Base-by-base conservation (phyloP, 1,140 invertebrate species). In the Acyrthosiphon pisum region DNA sequence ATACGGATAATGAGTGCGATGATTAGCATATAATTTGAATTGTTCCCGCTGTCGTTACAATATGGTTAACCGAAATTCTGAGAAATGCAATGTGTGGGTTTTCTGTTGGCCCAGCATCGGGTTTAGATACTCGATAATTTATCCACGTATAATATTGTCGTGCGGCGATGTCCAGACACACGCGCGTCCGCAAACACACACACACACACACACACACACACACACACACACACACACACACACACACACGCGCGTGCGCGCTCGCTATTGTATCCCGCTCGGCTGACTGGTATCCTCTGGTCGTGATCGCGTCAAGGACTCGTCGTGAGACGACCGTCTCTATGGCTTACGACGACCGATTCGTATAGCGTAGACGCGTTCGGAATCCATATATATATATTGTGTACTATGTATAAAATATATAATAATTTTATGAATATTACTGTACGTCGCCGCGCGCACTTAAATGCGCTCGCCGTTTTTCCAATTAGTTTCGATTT, bases 1-100 rank as follows among this genome's bases (percentile, higher is more conserved):
- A 26, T 53, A 53, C 22, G 35, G 48, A 89, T 89, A 89, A 89
- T 89, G 48, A 89, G 48, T 37, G 48, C 35, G n/a, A 53, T 53
- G 48, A 89, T 89, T 89, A 89, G 87, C 87, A 89, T 89, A 89
- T 89, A 89, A 89, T 89, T 89, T 35, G 87, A 89, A 89, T 89
- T 53, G 87, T 89, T 56, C 87, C 87, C 87, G 86, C 2, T 35
- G 86, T 50, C 46, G 86, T 48, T 50, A 86, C 44, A 48, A 50
- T 50, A 86, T 35, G 9, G 86, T 50, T 87, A 50, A 87, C 86
- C 30, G 18, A 87, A 87, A 87, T 50, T 87, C 86, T 46, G 46
- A 48, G 30, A 87, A 30, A 87, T n/a, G 6, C 1, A 30, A n/a
- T n/a, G 86, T 48, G 86, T 87, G 86, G 86, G 86, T 87, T 87